Conservation (phyloP, 1,140 invertebrate species). For the Pseudachorutes palmiensis region DNA sequence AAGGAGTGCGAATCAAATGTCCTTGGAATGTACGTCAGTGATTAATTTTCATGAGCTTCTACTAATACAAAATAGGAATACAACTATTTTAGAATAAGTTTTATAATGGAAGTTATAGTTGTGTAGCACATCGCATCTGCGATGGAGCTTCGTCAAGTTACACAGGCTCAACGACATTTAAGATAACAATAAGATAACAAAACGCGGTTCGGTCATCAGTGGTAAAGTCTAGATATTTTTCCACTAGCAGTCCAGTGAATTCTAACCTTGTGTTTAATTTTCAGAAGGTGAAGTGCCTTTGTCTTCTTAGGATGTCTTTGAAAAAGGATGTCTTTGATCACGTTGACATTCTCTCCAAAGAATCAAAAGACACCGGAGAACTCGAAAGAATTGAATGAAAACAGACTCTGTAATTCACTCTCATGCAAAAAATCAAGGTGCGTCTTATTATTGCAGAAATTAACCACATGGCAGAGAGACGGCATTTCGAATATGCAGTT, state of each 20-base stretch:
- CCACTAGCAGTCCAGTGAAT: neutral
- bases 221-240: neutral
- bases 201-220: neutral
- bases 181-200: neutral
- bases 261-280: neutral
- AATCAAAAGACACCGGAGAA: neutral
- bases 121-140: too few relatives aligned
- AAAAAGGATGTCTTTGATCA: neutral
- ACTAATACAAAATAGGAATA: neutral
- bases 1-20: neutral
- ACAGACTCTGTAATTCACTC: neutral
- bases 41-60: neutral
- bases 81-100: neutral
- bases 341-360: neutral
- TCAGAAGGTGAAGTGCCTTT: neutral
- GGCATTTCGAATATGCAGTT: too few relatives aligned
- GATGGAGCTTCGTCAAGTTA: too few relatives aligned
- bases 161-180: neutral
- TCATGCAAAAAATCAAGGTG: neutral
- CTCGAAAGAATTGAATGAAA: neutral
- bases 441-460: neutral
- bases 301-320: too few relatives aligned
- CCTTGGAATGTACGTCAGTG: neutral
- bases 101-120: neutral
- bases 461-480: neutral